These are phyloP conservation scores for Zaprionus bogoriensis DNA, from an alignment of 2,888 invertebrate species.

Conservation along the genomic window DNA sequence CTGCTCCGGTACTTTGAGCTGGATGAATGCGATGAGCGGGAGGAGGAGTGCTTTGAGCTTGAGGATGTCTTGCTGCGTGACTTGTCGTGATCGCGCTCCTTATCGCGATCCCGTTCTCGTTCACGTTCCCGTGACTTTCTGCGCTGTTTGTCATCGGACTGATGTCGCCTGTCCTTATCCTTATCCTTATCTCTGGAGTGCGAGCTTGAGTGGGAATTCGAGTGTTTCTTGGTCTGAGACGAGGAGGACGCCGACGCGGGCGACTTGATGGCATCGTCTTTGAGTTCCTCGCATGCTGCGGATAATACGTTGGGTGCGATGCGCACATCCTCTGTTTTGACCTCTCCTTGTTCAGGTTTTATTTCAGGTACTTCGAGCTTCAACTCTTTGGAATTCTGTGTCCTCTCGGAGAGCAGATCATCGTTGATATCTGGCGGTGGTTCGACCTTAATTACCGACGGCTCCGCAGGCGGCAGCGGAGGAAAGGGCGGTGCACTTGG, in stretches of 20 bases:
- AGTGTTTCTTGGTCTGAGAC: constrained; percentile 74
- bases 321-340: constrained; percentile 2
- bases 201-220: constrained; percentile 33
- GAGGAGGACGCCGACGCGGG: constrained; percentile 64
- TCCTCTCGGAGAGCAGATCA: constrained; percentile 15
- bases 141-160: constrained; percentile 51
- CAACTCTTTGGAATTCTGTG: constrained; percentile 11
- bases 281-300: constrained; percentile 7
- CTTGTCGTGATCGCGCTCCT: constrained; percentile 56
- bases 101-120: constrained; percentile 26
- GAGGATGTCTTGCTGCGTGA: constrained; percentile 55
- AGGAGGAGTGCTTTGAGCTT: constrained; percentile 66
- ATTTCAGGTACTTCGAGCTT: constrained; percentile 16
- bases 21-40: constrained; percentile 54
- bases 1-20: constrained; percentile 51
- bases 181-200: constrained; percentile 45
- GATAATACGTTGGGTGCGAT: neutral
- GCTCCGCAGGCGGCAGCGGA: constrained; percentile 1
- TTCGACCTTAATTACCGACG: constrained; percentile 3
- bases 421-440: constrained; percentile 17
- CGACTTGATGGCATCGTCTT: constrained; percentile 48
- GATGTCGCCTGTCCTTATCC: constrained; percentile 50
- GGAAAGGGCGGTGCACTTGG: neutral
- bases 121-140: constrained; percentile 51
- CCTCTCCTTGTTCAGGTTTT: constrained; percentile 8